These are phyloP conservation scores for Grammatotria lemairii DNA, from an alignment of 2,113 vertebrate genomes.

Conservation along the genomic window DNA sequence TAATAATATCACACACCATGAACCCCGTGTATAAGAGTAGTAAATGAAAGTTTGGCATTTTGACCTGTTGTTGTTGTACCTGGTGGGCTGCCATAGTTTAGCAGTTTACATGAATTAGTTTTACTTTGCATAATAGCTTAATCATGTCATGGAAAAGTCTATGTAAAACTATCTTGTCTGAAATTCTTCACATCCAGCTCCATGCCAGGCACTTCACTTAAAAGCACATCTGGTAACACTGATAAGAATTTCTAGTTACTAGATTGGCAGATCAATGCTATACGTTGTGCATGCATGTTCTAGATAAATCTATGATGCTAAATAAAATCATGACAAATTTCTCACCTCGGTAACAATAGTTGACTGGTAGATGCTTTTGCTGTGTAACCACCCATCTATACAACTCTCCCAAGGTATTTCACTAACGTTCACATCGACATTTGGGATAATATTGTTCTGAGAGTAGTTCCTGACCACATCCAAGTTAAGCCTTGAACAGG, in stretches of 20 bases:
- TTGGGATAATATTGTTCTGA: neutral
- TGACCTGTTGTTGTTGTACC: neutral
- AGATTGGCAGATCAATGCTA: neutral
- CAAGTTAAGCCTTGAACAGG: conserved; percentile 54
- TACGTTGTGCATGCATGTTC: neutral
- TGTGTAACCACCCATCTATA: conserved; percentile 66
- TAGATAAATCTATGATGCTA: neutral
- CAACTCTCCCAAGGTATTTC: conserved; percentile 53
- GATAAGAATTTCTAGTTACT: neutral
- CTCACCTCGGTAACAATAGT: conserved; percentile 68
- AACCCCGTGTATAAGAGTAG: neutral
- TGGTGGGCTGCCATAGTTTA: neutral
- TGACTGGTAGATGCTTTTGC: conserved; percentile 56
- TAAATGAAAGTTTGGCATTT: neutral
- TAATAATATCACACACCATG: neutral
- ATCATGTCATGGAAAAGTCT: neutral
- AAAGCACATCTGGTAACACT: neutral
- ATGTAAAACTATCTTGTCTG: neutral
- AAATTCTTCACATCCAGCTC: neutral
- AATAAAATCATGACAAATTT: neutral
- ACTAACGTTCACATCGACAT: conserved; percentile 56
- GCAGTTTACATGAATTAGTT: neutral
- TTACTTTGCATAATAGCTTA: neutral
- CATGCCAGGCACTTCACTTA: neutral
- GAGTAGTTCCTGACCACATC: conserved; percentile 50